Evolutionary conservation across 2,888 invertebrate species (phyloP).

Genomic region (Hesperia comma): DNA sequence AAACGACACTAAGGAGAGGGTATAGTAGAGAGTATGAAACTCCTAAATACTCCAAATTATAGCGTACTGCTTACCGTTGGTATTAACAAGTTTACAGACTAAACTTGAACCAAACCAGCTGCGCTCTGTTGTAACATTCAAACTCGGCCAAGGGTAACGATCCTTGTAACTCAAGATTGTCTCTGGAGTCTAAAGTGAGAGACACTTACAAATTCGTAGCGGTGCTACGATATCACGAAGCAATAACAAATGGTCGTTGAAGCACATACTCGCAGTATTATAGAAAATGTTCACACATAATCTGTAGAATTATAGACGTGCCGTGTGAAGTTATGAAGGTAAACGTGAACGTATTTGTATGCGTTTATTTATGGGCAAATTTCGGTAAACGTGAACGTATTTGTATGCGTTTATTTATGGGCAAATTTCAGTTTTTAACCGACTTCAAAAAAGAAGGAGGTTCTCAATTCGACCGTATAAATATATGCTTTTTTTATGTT

Average conservation of each 20-base stretch:
- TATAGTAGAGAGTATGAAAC: no score
- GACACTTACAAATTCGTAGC: conserved; percentile 11
- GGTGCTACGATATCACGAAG: conserved; percentile 8
- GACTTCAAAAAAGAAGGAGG: no score
- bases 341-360: background rate
- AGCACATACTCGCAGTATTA: background rate
- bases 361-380: background rate
- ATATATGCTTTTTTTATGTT: no score
- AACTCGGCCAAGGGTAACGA: conserved; percentile 27
- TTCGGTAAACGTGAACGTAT: no score
- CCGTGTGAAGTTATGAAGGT: background rate
- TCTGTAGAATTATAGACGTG: background rate
- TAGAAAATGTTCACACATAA: conserved; percentile 8
- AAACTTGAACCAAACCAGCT: conserved; percentile 3
- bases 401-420: no score
- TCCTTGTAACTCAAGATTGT: conserved; percentile 3
- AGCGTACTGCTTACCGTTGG: background rate
- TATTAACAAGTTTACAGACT: conserved; percentile 9
- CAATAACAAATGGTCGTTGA: conserved; percentile 6
- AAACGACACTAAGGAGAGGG: no score
- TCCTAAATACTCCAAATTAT: background rate
- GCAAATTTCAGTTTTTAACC: no score
- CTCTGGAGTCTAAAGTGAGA: conserved; percentile 9
- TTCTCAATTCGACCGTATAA: no score
- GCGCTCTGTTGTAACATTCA: background rate